Evolutionary conservation across 2,113 vertebrate species (phyloP).

Genomic region (Conger conger): DNA sequence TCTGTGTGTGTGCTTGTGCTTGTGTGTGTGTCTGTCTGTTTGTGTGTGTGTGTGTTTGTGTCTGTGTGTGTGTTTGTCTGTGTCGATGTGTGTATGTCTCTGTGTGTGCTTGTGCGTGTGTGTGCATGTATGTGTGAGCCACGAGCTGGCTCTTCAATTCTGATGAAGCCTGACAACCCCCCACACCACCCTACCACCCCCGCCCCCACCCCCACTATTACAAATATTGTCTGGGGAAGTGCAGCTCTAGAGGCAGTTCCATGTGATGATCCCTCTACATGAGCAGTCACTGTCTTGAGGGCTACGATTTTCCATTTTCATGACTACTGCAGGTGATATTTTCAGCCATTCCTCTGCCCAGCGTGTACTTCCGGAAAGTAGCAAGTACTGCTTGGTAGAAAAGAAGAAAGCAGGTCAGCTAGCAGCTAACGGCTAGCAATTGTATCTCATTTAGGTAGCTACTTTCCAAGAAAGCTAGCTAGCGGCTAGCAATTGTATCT

Average conservation of each 20-base stretch:
- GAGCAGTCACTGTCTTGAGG: not conserved
- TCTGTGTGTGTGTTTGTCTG: slow-evolving; percentile 27
- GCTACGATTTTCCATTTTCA: no score
- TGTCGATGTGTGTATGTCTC: no score
- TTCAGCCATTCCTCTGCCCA: no score
- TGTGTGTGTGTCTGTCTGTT: not conserved
- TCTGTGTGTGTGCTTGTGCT: no score
- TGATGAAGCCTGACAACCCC: not conserved
- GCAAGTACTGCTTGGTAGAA: no score
- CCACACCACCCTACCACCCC: not conserved
- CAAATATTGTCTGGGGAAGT: no score
- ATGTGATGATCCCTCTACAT: not conserved
- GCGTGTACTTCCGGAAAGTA: no score
- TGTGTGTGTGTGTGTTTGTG: not conserved
- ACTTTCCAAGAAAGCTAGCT: not conserved
- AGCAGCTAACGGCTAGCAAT: no score
- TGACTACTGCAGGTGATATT: no score
- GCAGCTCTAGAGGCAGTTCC: no score
- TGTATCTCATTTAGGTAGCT: no score
- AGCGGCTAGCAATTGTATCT: not conserved
- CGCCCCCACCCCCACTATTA: not conserved
- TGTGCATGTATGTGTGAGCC: not conserved
- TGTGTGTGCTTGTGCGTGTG: not conserved
- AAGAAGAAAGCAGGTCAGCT: no score
- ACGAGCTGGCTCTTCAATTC: not conserved